A percentile compares a stretch with the other conserved stretches of the same genome.
Evolutionary conservation across 2,888 invertebrate genomes (phyloP).

Genomic region (Phyto melanocephala): DNA sequence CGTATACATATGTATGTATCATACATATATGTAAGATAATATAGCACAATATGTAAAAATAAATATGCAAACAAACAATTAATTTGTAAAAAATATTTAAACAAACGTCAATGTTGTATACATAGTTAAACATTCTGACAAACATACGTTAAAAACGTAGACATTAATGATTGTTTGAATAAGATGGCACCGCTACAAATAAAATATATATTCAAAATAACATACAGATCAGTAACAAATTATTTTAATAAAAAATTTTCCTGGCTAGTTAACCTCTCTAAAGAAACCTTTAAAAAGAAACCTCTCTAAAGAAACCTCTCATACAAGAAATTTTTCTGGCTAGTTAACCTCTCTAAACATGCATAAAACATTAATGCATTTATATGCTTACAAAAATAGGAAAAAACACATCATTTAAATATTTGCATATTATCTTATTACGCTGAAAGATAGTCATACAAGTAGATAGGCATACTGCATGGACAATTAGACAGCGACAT

Average conservation of each 20-base stretch:
- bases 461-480: background rate
- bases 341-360: slow-evolving; percentile 61
- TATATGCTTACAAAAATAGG: slow-evolving; percentile 14
- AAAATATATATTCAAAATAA: slow-evolving; percentile 2
- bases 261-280: slow-evolving; percentile 63
- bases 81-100: background rate
- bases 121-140: background rate
- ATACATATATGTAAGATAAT: background rate
- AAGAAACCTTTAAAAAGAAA: too few relatives aligned
- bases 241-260: slow-evolving; percentile 53
- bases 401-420: slow-evolving; percentile 8
- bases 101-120: slow-evolving; percentile 47
- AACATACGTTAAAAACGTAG: background rate
- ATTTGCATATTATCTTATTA: slow-evolving; percentile 43
- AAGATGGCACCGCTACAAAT: slow-evolving; percentile 8
- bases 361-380: slow-evolving; percentile 56
- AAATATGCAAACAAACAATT: slow-evolving; percentile 46
- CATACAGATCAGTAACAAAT: slow-evolving; percentile 37
- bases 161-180: background rate
- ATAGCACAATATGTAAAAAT: background rate
- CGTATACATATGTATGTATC: too few relatives aligned
- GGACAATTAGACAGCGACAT: background rate
- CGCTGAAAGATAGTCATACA: background rate
- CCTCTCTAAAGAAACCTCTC: too few relatives aligned
- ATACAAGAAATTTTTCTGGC: slow-evolving; percentile 57